Conservation (phyloP, 2,797 vertebrate species). For the Florisuga fusca region DNA sequence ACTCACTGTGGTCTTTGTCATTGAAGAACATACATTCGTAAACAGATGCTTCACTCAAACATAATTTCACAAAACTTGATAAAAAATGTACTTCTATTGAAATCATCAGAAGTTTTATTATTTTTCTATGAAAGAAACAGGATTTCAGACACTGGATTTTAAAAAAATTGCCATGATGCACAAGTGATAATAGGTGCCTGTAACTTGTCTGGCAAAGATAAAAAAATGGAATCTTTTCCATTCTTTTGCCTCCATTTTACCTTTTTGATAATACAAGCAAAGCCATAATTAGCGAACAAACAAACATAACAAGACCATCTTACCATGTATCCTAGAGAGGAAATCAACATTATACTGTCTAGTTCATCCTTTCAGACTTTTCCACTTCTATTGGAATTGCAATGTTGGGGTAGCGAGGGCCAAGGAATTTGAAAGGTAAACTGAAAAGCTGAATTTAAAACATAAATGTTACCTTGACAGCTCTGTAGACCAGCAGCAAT, state of each 20-base stretch:
- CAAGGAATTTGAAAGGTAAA: not conserved
- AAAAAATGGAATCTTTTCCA: not conserved
- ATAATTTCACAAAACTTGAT: not conserved
- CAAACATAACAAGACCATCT: not conserved
- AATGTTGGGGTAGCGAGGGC: not conserved
- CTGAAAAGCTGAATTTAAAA: not conserved
- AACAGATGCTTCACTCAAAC: not conserved
- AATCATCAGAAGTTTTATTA: not conserved
- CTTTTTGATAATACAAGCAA: not conserved
- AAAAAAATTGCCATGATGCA: not conserved
- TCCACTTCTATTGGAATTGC: not conserved
- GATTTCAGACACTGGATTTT: not conserved
- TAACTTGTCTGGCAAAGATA: not conserved
- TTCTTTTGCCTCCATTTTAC: not conserved
- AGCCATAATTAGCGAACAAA: not conserved
- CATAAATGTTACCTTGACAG: conserved; percentile 80
- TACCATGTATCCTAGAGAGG: not conserved
- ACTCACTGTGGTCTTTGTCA: not conserved
- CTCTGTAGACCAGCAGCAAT: conserved; percentile 81
- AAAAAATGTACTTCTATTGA: not conserved
- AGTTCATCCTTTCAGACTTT: not conserved
- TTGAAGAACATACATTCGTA: not conserved
- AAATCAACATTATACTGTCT: not conserved
- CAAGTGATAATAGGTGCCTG: not conserved
- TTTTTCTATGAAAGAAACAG: not conserved